These are phyloP conservation scores for Megalops atlanticus DNA, from an alignment of 2,113 vertebrate genomes.

Conservation along the genomic window DNA sequence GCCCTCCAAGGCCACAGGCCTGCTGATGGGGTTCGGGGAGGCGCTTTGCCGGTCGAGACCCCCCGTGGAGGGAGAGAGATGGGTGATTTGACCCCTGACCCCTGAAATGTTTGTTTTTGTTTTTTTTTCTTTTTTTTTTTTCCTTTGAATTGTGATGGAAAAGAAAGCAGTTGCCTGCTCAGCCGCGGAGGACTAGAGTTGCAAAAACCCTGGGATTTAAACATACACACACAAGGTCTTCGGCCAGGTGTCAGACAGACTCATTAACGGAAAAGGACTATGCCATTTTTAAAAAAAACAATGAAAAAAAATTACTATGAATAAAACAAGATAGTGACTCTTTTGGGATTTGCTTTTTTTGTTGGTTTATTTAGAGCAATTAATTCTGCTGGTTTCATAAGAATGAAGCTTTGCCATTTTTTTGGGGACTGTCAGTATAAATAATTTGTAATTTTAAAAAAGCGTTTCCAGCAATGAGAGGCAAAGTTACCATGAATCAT, in stretches of 20 bases:
- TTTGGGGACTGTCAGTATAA: conserved; percentile 49
- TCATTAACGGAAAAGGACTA: conserved; percentile 70
- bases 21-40: conserved; percentile 17
- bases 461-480: conserved; percentile 45
- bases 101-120: too few relatives aligned
- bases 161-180: conserved; percentile 24
- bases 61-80: conserved; percentile 30
- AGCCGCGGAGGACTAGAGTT: conserved; percentile 31
- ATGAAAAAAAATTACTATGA: conserved; percentile 44
- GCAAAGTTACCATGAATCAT: conserved; percentile 58
- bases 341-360: conserved; percentile 42
- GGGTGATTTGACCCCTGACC: conserved; percentile 47
- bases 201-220: conserved; percentile 47
- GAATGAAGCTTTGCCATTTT: conserved; percentile 53
- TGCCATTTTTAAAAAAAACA: conserved; percentile 71
- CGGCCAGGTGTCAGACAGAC: conserved; percentile 63
- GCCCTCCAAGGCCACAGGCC: conserved; percentile 22
- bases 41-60: not conserved
- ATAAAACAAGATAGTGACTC: conserved; percentile 35
- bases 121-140: too few relatives aligned
- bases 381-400: conserved; percentile 47
- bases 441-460: conserved; percentile 36
- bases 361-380: conserved; percentile 54
- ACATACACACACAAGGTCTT: conserved; percentile 25
- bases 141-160: conserved; percentile 42